Evolutionary conservation across 2,113 vertebrate genomes (phyloP), one percentile per base, ranked within the genome.

Genomic region (Coregonus clupeaformis): DNA sequence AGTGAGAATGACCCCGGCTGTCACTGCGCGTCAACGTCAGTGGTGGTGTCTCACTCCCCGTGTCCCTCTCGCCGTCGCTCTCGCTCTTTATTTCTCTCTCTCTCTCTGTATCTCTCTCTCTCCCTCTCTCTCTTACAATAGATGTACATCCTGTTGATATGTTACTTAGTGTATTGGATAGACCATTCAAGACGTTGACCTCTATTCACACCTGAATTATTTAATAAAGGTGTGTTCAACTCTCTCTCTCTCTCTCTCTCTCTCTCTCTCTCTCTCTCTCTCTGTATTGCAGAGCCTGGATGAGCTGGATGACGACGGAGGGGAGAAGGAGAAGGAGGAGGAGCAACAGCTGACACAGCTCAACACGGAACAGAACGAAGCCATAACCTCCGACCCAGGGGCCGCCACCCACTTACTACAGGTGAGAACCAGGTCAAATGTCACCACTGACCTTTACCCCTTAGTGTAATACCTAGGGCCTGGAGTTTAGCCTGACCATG

Each of bases 311-410:
- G 97, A 98, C 64, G 97, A 99, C 12, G 95, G 97, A 84, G 88
- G 92, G 2, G 94, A 95, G 86, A 97, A 97, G 83, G 92, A 95
- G 9, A 11, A 42, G 36, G 36, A 42, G 85, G 93, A 90, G 67
- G 96, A 98, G 74, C 95, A 97, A 87, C 90, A 92, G 73, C 87
- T 98, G 75, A 98, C 97, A 3, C 96, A 96, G 2, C 95, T 95
- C 86, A 99, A 99, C 85, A 99, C 97, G 0, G 87, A 93, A 76
- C 96, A 98, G 89, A 99, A 99, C 25, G 98, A 99, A 91, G 89
- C 94, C 69, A 91, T 92, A 81, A 91, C 83, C 29, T 84, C 90
- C 32, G 96, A 97, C 16, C 86, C 91, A 0, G 62, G 84, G 81
- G 87, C 89, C 0, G 92, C 14, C 16, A 18, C 90, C 6, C 92